Evolutionary conservation across 2,888 invertebrate genomes (phyloP).

Genomic region (Tachina lurida): DNA sequence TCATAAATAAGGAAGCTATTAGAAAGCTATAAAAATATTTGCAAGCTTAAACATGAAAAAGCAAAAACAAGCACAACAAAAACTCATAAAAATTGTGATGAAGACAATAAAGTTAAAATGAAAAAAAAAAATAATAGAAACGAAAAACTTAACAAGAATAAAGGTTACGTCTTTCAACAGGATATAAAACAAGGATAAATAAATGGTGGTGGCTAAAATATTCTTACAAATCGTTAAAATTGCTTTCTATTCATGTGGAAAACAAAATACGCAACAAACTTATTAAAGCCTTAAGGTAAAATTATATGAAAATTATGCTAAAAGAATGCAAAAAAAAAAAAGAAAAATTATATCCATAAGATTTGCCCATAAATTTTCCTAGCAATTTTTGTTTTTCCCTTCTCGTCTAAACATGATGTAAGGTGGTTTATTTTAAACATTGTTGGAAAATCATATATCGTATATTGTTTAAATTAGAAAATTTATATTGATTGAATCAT

Average conservation of each 20-base stretch:
- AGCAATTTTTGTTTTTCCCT: not conserved
- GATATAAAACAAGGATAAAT: conserved; percentile 42
- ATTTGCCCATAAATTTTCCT: conserved; percentile 22
- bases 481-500: conserved; percentile 71
- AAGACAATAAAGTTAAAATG: conserved; percentile 43
- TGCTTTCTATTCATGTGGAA: conserved; percentile 51
- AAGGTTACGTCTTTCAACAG: conserved; percentile 62
- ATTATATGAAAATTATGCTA: conserved; percentile 78
- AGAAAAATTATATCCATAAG: not conserved
- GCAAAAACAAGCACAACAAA: conserved; percentile 17
- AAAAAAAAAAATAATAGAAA: conserved; percentile 15
- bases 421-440: conserved; percentile 17
- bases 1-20: conserved; percentile 70
- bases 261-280: conserved; percentile 50
- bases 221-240: not conserved
- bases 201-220: conserved; percentile 39
- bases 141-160: conserved; percentile 51
- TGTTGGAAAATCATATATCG: not conserved
- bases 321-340: conserved; percentile 73
- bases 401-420: not conserved
- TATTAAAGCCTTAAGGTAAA: conserved; percentile 76
- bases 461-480: conserved; percentile 60
- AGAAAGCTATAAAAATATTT: conserved; percentile 76
- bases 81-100: conserved; percentile 75
- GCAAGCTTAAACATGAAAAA: conserved; percentile 58